phyloP scores from a whole-genome alignment of 2,888 invertebrate genomes.

The Cosmia trapezina region DNA sequence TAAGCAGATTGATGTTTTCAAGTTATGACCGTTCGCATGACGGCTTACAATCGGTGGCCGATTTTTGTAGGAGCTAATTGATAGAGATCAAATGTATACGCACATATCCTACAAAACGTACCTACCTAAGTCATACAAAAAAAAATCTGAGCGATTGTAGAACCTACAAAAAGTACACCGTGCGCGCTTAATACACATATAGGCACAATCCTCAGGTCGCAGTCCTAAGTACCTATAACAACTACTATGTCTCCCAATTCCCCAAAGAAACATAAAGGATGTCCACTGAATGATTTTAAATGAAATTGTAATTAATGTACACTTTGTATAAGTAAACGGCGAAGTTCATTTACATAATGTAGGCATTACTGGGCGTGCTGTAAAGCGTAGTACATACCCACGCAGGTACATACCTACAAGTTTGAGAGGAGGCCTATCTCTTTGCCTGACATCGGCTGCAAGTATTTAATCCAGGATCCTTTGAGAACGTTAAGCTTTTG shows the following conservation, averaged over 20 bases:
- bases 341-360: conserved; percentile 71
- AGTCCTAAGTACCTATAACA: not conserved
- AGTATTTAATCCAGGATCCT: conserved; percentile 34
- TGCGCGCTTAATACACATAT: no score
- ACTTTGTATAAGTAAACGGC: conserved; percentile 58
- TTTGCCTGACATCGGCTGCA: conserved; percentile 40
- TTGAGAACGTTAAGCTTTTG: conserved; percentile 8
- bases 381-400: conserved; percentile 48
- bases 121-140: no score
- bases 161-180: no score
- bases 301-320: conserved; percentile 65
- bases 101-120: no score
- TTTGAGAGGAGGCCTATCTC: conserved; percentile 56
- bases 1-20: not conserved
- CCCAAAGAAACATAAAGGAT: conserved; percentile 15
- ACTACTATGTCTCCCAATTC: conserved; percentile 14
- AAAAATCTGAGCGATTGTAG: no score
- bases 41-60: no score
- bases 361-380: conserved; percentile 64
- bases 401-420: conserved; percentile 43
- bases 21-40: no score
- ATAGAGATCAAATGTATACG: no score
- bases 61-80: no score
- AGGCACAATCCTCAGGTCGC: not conserved
- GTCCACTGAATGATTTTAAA: conserved; percentile 41